phyloP scores from a whole-genome alignment of 2,797 vertebrate genomes.

The Garrulus glandarius region DNA sequence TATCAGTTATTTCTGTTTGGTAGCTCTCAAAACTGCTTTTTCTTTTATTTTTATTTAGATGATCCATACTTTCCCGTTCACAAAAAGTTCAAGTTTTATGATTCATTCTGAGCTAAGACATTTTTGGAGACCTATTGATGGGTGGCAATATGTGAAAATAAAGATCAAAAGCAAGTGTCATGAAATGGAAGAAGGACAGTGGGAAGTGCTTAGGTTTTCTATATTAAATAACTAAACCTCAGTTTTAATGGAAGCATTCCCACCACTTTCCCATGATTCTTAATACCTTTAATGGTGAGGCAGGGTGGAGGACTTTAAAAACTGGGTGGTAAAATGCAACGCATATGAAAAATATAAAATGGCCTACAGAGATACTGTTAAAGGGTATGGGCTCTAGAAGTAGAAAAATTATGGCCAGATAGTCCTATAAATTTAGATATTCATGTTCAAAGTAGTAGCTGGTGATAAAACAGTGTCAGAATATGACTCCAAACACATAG shows the following conservation, averaged over 20 bases:
- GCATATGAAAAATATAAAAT: neutral
- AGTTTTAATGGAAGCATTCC: neutral
- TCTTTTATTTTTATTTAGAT: neutral
- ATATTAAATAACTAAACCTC: neutral
- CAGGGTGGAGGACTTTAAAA: neutral
- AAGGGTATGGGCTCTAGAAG: neutral
- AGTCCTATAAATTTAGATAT: neutral
- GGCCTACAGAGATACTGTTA: neutral
- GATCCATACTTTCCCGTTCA: fast-evolving
- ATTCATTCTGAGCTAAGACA: neutral
- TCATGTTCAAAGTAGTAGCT: neutral
- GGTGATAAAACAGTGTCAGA: neutral
- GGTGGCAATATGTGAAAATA: neutral
- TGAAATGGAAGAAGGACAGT: neutral
- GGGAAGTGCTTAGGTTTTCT: neutral
- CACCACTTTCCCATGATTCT: neutral
- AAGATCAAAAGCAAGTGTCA: neutral
- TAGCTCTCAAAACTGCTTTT: neutral
- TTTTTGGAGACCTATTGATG: neutral
- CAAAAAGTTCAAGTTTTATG: neutral
- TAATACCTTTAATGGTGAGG: neutral
- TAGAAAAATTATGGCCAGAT: neutral
- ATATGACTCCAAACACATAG: neutral
- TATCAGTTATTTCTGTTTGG: neutral
- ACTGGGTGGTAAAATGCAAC: neutral